Base-by-base conservation (phyloP, 2,888 invertebrate species). In the Calephelis perditalis region DNA sequence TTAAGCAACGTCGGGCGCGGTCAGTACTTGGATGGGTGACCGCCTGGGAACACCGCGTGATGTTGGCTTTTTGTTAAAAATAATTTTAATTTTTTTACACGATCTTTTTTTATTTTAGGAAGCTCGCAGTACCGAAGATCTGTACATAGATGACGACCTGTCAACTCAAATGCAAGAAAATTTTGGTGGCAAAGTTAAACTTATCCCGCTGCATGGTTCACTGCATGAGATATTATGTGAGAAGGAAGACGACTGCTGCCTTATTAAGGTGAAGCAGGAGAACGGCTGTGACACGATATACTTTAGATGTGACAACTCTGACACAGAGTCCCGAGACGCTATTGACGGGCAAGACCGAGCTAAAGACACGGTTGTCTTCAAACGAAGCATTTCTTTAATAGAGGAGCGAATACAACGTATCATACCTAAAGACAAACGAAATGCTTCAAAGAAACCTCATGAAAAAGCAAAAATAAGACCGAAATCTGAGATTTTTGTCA, bases 121-220 rank as follows among this genome's bases (percentile, higher is more conserved):
- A 82, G 90, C 90, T 71, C 81, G 81, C 73, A 91, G 91, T 73
- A 91, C 91, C n/a, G 91, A 92, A 67, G 92, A 91, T 70, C 72
- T 92, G 57, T 92, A 92, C 77, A 92, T 92, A 70, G 91, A 92
- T 73, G 92, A 92, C 73, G 91, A 92, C 67, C 73, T 91, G 45
- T 87, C 90, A 1, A 81, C 87, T 3, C 85, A 88, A 36, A 79
- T 87, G 81, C 86, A 87, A 65, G 89, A 89, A 60, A 85, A 84
- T 72, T 89, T 89, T 69, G 86, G 87, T 62, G 86, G 86, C 2
- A 75, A 73, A 62, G 83, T 90, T 63, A 84, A 85, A 65, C 75
- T 90, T 46, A 83, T 88, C 9, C 91, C 91, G 0, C 68, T 90
- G 9, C 86, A 86, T 73, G 86, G 87, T 8, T 89, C 87, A 7